These are phyloP conservation scores for Elymnias hypermnestra DNA, from an alignment of 1,140 invertebrate genomes.

Conservation along the genomic window DNA sequence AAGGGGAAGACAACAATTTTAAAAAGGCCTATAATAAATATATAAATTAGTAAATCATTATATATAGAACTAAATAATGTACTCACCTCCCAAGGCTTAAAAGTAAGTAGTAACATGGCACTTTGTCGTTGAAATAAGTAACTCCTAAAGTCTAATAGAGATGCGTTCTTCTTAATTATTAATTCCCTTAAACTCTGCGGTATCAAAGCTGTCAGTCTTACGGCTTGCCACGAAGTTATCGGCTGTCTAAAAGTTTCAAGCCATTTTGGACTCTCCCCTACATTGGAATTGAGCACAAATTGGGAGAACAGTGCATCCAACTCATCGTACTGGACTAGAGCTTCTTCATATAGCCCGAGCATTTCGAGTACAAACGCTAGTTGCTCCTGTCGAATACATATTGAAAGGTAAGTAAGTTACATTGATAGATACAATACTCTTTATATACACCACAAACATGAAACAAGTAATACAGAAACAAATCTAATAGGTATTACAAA, in stretches of 20 bases:
- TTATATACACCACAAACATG: too few relatives aligned
- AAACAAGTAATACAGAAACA: too few relatives aligned
- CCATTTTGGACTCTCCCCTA: conserved; percentile 90
- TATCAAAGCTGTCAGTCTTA: conserved; percentile 82
- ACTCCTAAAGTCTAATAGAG: conserved; percentile 93
- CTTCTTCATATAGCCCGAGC: conserved; percentile 94
- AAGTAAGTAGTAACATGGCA: conserved; percentile 86
- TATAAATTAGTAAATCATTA: too few relatives aligned
- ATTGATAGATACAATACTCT: too few relatives aligned
- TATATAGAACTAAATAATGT: background rate
- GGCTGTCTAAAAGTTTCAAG: conserved; percentile 85
- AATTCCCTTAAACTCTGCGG: conserved; percentile 82
- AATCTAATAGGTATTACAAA: too few relatives aligned
- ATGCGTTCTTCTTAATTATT: conserved; percentile 83
- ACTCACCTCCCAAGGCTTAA: conserved; percentile 88
- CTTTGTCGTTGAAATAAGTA: conserved; percentile 97
- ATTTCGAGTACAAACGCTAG: conserved; percentile 96
- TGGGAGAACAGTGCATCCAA: conserved; percentile 97
- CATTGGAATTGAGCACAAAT: conserved; percentile 94
- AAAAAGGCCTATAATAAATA: background rate
- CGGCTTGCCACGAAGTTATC: conserved; percentile 88
- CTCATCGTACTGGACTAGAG: conserved; percentile 97
- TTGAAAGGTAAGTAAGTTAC: too few relatives aligned
- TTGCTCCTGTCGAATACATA: too few relatives aligned
- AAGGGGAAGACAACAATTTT: background rate